Percentiles rank a stretch among this genome's conserved stretches.
Conservation (phyloP, 2,113 vertebrate genomes). For the Lepisosteus oculatus region DNA sequence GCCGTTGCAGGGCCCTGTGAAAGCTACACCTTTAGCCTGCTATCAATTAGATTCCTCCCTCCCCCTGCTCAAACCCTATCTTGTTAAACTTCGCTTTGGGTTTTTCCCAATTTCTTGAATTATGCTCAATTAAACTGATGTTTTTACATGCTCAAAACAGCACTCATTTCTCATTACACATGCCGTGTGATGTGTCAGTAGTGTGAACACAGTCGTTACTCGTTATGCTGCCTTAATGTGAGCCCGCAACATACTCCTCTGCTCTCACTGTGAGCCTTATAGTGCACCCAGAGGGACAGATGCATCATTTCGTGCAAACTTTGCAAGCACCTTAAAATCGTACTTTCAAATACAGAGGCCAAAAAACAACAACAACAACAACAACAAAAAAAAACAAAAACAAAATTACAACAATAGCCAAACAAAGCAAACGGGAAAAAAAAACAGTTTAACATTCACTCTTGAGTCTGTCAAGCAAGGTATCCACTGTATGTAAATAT, state of each 20-base stretch:
- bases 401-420: slow-evolving; percentile 4
- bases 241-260: not conserved
- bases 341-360: slow-evolving; percentile 20
- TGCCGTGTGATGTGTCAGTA: slow-evolving; percentile 3
- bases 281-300: not conserved
- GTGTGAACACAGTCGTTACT: not conserved
- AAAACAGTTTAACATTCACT: slow-evolving; percentile 47
- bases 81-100: too few relatives aligned
- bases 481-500: slow-evolving; percentile 53
- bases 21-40: too few relatives aligned
- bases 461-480: slow-evolving; percentile 9
- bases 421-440: not conserved
- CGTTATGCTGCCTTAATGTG: not conserved
- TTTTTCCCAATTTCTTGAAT: not conserved
- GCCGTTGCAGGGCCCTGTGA: too few relatives aligned
- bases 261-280: not conserved
- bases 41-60: too few relatives aligned
- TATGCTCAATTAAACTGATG: too few relatives aligned
- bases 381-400: slow-evolving; percentile 30
- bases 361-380: slow-evolving; percentile 35
- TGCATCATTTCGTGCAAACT: not conserved
- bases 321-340: not conserved
- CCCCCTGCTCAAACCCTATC: too few relatives aligned
- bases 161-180: not conserved
- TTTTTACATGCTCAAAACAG: slow-evolving; percentile 1